These are phyloP conservation scores for Syngnathus scovelli DNA, from an alignment of 2,113 vertebrate species.

Conservation along the genomic window DNA sequence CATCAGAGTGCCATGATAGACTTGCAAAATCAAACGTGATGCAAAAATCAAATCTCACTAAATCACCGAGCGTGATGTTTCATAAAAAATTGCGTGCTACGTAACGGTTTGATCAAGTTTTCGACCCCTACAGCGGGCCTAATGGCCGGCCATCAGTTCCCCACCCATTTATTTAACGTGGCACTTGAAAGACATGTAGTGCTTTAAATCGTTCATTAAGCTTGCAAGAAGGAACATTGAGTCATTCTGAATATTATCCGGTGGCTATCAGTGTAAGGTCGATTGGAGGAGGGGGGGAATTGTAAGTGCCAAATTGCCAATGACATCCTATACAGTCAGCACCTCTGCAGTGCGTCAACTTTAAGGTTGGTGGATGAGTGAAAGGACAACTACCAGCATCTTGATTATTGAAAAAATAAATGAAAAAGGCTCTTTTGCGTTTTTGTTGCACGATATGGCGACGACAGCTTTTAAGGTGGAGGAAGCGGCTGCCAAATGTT, in stretches of 20 bases:
- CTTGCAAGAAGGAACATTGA: conserved; percentile 63
- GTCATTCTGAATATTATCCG: conserved; percentile 29
- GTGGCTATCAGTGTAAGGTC: conserved; percentile 7
- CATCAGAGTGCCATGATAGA: neutral
- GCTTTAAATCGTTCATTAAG: conserved; percentile 56
- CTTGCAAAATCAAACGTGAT: neutral
- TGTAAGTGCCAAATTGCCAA: conserved; percentile 25
- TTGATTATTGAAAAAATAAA: conserved; percentile 11
- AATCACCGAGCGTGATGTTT: neutral
- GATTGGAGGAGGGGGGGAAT: conserved; percentile 1
- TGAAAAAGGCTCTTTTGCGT: conserved; percentile 27
- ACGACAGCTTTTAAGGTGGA: conserved; percentile 14
- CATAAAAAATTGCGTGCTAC: neutral
- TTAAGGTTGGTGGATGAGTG: neutral
- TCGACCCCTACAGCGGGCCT: neutral
- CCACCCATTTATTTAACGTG: conserved; percentile 8
- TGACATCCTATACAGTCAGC: neutral
- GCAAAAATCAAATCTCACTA: neutral
- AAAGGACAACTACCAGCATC: conserved; percentile 34
- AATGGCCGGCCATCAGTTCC: neutral
- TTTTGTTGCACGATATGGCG: conserved; percentile 16
- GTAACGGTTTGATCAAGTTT: neutral
- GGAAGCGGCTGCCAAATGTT: conserved; percentile 44
- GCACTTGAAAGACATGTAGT: conserved; percentile 53
- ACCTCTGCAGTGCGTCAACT: neutral